Conservation (phyloP, 2,888 invertebrate genomes). For the Microplitis deprimator region DNA sequence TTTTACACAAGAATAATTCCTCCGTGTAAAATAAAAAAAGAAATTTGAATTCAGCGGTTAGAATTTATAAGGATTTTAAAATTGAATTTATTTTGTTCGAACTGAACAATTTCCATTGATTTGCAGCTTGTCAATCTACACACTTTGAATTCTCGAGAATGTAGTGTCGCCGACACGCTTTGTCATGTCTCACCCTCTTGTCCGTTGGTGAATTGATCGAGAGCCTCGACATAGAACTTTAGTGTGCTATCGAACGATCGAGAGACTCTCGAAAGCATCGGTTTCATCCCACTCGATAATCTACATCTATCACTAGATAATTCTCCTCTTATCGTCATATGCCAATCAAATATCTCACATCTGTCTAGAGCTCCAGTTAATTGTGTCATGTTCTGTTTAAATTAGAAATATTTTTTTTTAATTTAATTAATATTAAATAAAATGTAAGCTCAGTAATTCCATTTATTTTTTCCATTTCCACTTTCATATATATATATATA, state of each 20-base stretch:
- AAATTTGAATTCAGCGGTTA: neutral
- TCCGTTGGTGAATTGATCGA: slow-evolving; percentile 23
- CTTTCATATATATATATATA: too few relatives aligned
- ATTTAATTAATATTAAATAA: neutral
- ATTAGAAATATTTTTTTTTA: neutral
- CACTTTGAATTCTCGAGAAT: slow-evolving; percentile 9
- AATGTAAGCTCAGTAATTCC: too few relatives aligned
- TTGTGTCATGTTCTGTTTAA: neutral
- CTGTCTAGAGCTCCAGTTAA: neutral
- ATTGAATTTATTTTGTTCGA: neutral
- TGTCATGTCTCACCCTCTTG: slow-evolving; percentile 11
- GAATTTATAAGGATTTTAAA: neutral
- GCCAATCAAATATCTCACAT: slow-evolving; percentile 17
- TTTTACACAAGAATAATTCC: too few relatives aligned
- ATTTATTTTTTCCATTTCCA: too few relatives aligned
- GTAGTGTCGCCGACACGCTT: slow-evolving; percentile 24
- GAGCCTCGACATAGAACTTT: slow-evolving; percentile 22
- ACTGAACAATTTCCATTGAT: neutral
- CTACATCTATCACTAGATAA: slow-evolving; percentile 12
- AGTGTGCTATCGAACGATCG: slow-evolving; percentile 18
- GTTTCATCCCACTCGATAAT: slow-evolving; percentile 18
- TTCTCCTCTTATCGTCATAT: neutral
- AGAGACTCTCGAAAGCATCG: slow-evolving; percentile 22
- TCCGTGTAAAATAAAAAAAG: neutral
- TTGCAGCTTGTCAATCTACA: slow-evolving; percentile 14